Evolutionary conservation across 2,113 vertebrate genomes (phyloP).

Genomic region (Sinocyclocheilus anophthalmus): DNA sequence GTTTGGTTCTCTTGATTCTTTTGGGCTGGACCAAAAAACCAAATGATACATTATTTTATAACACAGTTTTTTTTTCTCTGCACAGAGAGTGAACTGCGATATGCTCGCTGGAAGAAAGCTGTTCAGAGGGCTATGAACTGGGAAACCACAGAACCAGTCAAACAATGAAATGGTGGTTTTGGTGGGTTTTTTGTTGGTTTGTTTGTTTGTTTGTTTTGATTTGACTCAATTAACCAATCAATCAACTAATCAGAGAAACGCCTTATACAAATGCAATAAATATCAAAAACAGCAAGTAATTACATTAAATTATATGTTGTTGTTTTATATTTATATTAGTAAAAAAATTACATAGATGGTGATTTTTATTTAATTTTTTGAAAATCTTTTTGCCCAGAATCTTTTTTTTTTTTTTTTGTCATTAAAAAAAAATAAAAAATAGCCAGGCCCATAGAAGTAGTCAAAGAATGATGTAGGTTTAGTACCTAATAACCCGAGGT

Average conservation of each 20-base stretch:
- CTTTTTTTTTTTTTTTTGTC: too few species aligned
- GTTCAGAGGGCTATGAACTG: conserved; percentile 93
- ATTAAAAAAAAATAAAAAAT: neutral
- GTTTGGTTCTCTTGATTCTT: too few species aligned
- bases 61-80: neutral
- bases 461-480: conserved; percentile 6
- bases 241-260: neutral
- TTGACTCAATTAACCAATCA: neutral
- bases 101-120: conserved; percentile 94
- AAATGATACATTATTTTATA: too few species aligned
- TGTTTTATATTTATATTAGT: neutral
- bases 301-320: neutral
- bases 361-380: too few species aligned
- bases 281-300: neutral
- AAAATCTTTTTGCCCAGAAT: neutral
- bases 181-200: too few species aligned
- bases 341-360: neutral
- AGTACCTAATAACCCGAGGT: neutral
- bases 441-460: neutral
- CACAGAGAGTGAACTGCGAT: conserved; percentile 92
- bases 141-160: conserved; percentile 80
- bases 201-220: neutral
- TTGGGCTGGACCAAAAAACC: too few species aligned
- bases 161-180: conserved; percentile 72
- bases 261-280: neutral